phyloP scores from a whole-genome alignment of 2,797 vertebrate species.

The Manis javanica region DNA sequence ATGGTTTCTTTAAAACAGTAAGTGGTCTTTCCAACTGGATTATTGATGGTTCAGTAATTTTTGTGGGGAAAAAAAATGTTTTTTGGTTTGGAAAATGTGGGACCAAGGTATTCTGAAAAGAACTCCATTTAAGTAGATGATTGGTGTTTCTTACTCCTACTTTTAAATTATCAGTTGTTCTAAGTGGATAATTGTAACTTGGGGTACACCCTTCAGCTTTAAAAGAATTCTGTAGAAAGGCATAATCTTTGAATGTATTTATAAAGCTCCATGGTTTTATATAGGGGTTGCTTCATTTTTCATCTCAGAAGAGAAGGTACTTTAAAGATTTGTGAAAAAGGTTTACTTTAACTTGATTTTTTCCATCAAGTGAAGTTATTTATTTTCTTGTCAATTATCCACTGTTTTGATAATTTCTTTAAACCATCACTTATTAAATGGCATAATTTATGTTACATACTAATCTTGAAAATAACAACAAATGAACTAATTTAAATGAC shows the following conservation, averaged over 20 bases:
- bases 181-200: conserved; percentile 71
- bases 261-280: conserved; percentile 6
- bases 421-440: conserved; percentile 35
- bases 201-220: background rate
- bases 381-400: conserved; percentile 45
- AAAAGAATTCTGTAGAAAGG: conserved; percentile 50
- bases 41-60: conserved; percentile 74
- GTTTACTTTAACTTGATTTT: conserved; percentile 45
- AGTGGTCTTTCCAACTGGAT: conserved; percentile 70
- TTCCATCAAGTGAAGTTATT: conserved; percentile 38
- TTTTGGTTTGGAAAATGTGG: conserved; percentile 9
- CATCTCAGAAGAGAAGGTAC: conserved; percentile 15
- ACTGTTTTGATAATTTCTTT: conserved; percentile 25
- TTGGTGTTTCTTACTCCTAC: conserved; percentile 50
- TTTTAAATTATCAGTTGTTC: conserved; percentile 38
- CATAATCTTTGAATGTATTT: conserved; percentile 56
- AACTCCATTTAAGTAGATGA: conserved; percentile 48
- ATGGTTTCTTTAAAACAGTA: conserved; percentile 70
- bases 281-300: conserved; percentile 45
- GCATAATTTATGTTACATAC: background rate
- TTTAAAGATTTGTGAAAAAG: conserved; percentile 52
- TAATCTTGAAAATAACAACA: conserved; percentile 41
- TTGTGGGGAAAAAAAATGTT: background rate
- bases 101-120: conserved; percentile 54
- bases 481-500: conserved; percentile 12